phyloP scores from a whole-genome alignment of 92 coral and sea anemone species.

The Parazoanthus atlanticus region DNA sequence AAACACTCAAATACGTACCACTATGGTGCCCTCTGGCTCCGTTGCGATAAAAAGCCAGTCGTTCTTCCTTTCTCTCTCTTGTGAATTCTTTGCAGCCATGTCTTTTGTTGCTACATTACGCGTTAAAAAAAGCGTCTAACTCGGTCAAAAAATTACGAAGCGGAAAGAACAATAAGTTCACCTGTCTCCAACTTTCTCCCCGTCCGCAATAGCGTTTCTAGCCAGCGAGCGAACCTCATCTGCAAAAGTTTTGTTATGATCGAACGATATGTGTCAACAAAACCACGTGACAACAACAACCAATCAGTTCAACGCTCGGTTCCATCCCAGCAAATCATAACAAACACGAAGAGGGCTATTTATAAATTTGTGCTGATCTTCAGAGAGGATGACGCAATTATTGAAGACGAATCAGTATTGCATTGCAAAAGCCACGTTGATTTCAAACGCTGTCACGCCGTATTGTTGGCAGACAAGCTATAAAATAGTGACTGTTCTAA shows the following conservation, averaged over 20 bases:
- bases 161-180: neutral
- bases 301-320: constrained; percentile 32
- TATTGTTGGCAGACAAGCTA: too few relatives aligned
- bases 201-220: constrained; percentile 10
- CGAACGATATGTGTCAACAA: constrained; percentile 34
- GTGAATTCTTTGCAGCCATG: constrained; percentile 53
- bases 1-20: constrained; percentile 49
- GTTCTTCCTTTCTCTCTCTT: constrained; percentile 56
- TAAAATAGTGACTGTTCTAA: too few relatives aligned
- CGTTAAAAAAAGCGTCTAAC: constrained; percentile 8
- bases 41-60: constrained; percentile 86
- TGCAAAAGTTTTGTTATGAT: neutral
- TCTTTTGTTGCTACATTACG: constrained; percentile 40
- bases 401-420: neutral
- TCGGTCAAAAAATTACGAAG: neutral
- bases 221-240: neutral
- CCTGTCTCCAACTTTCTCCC: neutral
- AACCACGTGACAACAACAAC: constrained; percentile 51
- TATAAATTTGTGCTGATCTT: neutral
- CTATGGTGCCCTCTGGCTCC: constrained; percentile 65
- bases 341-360: constrained; percentile 10
- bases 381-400: neutral
- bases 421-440: neutral
- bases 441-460: neutral
- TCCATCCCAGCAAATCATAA: constrained; percentile 5